phyloP scores from a whole-genome alignment of 2,888 invertebrate species.

The Agrilus mali region DNA sequence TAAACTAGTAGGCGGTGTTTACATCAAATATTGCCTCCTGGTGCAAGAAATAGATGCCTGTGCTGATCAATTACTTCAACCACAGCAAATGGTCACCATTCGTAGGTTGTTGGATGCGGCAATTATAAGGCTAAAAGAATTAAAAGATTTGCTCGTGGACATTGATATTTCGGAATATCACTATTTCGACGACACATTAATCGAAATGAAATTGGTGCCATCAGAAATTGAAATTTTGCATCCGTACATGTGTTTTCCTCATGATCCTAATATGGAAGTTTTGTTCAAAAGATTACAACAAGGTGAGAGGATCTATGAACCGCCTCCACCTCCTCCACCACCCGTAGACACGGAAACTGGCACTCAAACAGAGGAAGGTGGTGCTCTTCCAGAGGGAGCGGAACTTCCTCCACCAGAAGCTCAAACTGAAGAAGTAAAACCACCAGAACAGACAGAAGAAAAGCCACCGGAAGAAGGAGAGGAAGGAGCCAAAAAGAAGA shows the following conservation, averaged over 20 bases:
- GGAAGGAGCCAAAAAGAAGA: slow-evolving; percentile 1
- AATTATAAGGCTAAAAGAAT: slow-evolving; percentile 42
- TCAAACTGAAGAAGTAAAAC: slow-evolving; percentile 9
- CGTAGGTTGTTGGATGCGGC: slow-evolving; percentile 45
- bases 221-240: slow-evolving; percentile 49
- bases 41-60: slow-evolving; percentile 45
- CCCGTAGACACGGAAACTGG: slow-evolving; percentile 9
- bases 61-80: slow-evolving; percentile 47
- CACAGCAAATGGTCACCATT: slow-evolving; percentile 44
- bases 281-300: slow-evolving; percentile 21
- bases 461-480: slow-evolving; percentile 9
- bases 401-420: background rate
- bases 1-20: slow-evolving; percentile 39
- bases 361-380: background rate
- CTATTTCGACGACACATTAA: slow-evolving; percentile 58
- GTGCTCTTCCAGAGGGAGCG: slow-evolving; percentile 1
- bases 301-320: slow-evolving; percentile 25
- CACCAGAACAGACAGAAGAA: slow-evolving; percentile 10
- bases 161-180: slow-evolving; percentile 50
- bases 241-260: slow-evolving; percentile 46
- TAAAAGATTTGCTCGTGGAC: slow-evolving; percentile 42
- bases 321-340: slow-evolving; percentile 15
- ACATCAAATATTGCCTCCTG: slow-evolving; percentile 39
- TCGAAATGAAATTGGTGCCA: slow-evolving; percentile 57
- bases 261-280: slow-evolving; percentile 36